These are phyloP conservation scores for Parazoanthus swiftii DNA, from an alignment of 92 coral and sea anemone species.

Conservation along the genomic window DNA sequence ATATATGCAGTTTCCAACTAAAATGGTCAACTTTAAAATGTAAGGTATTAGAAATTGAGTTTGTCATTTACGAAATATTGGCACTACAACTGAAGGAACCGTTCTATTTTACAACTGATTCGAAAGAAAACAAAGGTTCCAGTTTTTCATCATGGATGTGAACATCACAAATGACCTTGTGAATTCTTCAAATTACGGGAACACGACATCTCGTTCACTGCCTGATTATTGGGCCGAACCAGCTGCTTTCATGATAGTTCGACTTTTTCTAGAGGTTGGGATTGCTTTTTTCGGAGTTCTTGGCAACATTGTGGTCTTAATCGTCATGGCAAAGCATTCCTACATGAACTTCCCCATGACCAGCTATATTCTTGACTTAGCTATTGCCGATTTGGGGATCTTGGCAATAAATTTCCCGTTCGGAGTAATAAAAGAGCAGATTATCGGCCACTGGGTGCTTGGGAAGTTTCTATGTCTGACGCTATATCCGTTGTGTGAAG, in stretches of 20 bases:
- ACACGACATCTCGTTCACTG: neutral
- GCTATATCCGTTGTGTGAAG: conserved; percentile 25
- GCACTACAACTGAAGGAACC: neutral
- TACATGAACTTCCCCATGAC: conserved; percentile 24
- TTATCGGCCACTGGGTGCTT: conserved; percentile 20
- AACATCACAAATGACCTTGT: neutral
- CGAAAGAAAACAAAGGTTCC: neutral
- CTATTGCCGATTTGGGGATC: conserved; percentile 34
- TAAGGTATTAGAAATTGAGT: neutral
- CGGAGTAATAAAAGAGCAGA: conserved; percentile 25
- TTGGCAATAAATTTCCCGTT: conserved; percentile 16
- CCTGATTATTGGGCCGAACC: conserved; percentile 29
- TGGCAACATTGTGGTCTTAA: conserved; percentile 13
- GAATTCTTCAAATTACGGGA: neutral
- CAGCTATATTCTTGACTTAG: conserved; percentile 1
- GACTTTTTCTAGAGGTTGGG: conserved; percentile 18
- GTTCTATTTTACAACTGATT: neutral
- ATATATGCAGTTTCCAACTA: neutral
- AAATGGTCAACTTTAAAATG: neutral
- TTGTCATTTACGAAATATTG: too few relatives aligned
- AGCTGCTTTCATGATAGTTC: neutral
- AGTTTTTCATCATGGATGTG: neutral
- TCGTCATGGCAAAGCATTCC: conserved; percentile 13
- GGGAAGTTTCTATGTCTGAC: conserved; percentile 23
- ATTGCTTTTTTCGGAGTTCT: conserved; percentile 2